Evolutionary conservation across 2,113 vertebrate genomes (phyloP), one percentile per base, ranked within the genome.

Genomic region (Aspidoscelis tigris): DNA sequence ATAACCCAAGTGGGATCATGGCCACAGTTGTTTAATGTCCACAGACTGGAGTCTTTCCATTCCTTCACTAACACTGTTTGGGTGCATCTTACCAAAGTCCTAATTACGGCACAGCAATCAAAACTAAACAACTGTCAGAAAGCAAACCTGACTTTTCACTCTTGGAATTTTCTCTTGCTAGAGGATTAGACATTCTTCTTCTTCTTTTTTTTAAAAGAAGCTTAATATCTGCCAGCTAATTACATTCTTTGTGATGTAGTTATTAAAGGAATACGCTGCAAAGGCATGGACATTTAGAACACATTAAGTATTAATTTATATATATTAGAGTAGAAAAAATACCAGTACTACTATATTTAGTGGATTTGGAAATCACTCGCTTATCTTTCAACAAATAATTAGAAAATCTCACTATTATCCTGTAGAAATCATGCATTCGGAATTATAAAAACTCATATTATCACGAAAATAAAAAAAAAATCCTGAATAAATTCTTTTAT

Each of bases 401-500:
- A 47, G n/a, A 70, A 43, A 43, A n/a, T 33, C 50, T n/a, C 53
- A 41, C 26, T 53, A 77, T 39, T 77, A 7, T 55, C 39, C n/a
- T 18, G 64, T 21, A 16, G 53, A 82, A 41, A 61, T 26, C 9
- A 16, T 86, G 18, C 21, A 3, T 70, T 43, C 44, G 43, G 24
- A 53, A 66, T 26, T 75, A 50, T 4, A 7, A 79, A 47, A 61
- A 21, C 10, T 66, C 21, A 2, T 10, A 61, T 74, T 58, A 24
- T 75, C 33, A 22, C 6, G 22, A 7, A 78, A 87, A 66, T 9
- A 55, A 39, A 33, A 68, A 68, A 55, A 69, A 69, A 44, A 81
- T 18, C 82, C n/a, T 89, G 81, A 10, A n/a, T 79, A 58, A 22
- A 26, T 14, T 50, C 76, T 65, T 21, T 64, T 44, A 78, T 2